phyloP scores from a whole-genome alignment of 2,797 vertebrate genomes.

The Phataginus tetradactyla region DNA sequence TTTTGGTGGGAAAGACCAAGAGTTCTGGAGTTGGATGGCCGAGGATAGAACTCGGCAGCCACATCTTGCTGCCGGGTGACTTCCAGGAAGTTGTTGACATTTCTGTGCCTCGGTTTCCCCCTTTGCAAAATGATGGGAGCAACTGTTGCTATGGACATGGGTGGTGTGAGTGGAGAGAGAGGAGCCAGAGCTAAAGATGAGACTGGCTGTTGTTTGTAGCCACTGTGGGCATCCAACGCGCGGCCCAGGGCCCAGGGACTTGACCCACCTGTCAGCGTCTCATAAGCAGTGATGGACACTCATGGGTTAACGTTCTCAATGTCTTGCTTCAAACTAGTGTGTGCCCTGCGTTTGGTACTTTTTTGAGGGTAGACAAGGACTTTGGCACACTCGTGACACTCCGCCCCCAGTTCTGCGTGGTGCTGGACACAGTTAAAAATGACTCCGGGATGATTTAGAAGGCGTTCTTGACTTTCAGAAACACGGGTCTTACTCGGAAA shows the following conservation, averaged over 20 bases:
- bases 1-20: not conserved
- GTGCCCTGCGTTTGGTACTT: not conserved
- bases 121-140: no score
- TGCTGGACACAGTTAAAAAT: not conserved
- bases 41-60: not conserved
- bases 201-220: no score
- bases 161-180: no score
- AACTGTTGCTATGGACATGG: no score
- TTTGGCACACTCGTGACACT: not conserved
- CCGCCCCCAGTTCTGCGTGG: not conserved
- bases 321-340: fast-evolving
- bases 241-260: no score
- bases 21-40: not conserved
- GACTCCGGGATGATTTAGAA: not conserved
- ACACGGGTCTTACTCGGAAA: not conserved
- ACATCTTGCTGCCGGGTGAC: not conserved
- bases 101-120: not conserved
- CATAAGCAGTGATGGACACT: no score
- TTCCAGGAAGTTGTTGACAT: not conserved
- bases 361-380: not conserved
- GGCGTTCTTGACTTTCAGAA: not conserved
- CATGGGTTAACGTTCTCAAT: not conserved
- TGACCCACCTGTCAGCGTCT: no score
- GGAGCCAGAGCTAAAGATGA: no score
- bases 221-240: no score